Conservation (phyloP, 2,888 invertebrate species). For the Eudemis profundana region DNA sequence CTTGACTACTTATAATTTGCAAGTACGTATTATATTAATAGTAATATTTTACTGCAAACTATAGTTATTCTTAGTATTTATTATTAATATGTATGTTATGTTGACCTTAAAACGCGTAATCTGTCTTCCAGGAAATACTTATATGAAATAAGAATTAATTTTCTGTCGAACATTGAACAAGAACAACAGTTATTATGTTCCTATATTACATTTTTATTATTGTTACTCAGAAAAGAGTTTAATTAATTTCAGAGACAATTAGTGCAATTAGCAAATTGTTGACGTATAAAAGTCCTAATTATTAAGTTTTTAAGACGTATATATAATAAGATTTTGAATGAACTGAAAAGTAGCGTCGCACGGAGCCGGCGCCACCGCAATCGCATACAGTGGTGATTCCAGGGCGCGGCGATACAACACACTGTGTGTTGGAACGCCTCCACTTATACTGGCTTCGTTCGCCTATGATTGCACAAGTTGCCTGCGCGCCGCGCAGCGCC, state of each 20-base stretch:
- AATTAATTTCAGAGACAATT: constrained; percentile 63
- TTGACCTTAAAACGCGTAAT: constrained; percentile 27
- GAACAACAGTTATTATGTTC: constrained; percentile 64
- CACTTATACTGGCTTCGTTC: too few relatives aligned
- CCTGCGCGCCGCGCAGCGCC: too few relatives aligned
- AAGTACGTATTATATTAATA: constrained; percentile 11
- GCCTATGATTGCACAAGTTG: too few relatives aligned
- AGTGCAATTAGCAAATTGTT: constrained; percentile 43
- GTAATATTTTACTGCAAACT: constrained; percentile 1
- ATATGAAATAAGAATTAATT: constrained; percentile 21
- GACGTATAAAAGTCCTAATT: constrained; percentile 30
- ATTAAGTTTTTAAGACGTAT: constrained; percentile 33
- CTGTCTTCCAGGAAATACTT: constrained; percentile 41
- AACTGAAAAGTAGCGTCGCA: background rate
- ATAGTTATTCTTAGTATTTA: constrained; percentile 5
- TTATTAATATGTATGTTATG: constrained; percentile 23
- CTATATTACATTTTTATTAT: constrained; percentile 72
- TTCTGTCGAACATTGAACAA: constrained; percentile 44
- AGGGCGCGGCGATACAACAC: too few relatives aligned
- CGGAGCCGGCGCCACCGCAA: background rate
- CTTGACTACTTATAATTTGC: constrained; percentile 5
- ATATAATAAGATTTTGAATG: constrained; percentile 24
- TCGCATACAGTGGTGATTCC: background rate
- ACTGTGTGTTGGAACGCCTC: background rate
- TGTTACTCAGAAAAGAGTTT: constrained; percentile 68